These are phyloP conservation scores for Caenorhabditis sp. DNA, from an alignment of 2,888 invertebrate genomes.

Conservation along the genomic window DNA sequence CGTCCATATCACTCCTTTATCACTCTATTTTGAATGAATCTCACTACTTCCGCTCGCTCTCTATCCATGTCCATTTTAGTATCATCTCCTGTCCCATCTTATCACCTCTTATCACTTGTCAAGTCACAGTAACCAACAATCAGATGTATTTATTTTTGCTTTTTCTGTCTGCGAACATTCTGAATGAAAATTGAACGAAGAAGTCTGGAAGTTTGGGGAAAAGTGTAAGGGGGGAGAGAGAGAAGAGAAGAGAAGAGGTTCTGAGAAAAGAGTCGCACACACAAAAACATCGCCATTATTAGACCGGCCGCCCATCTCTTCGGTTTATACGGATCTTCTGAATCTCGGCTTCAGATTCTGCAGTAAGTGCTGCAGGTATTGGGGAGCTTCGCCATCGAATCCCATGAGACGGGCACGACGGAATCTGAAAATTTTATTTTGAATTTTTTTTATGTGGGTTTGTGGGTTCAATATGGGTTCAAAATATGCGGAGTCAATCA, in stretches of 20 bases:
- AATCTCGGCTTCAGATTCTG: constrained; percentile 69
- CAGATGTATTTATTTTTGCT: constrained; percentile 57
- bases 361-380: constrained; percentile 69
- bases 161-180: constrained; percentile 26
- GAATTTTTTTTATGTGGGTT: too few species aligned
- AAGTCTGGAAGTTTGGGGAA: too few species aligned
- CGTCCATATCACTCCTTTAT: neutral
- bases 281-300: neutral
- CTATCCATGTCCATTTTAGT: too few species aligned
- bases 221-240: neutral
- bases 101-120: too few species aligned
- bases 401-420: constrained; percentile 62
- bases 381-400: constrained; percentile 63
- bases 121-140: constrained; percentile 31
- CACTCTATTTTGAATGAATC: neutral
- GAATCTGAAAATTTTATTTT: constrained; percentile 67
- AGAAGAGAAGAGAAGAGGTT: constrained; percentile 8
- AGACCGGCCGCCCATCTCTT: neutral
- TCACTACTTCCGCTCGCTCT: too few species aligned
- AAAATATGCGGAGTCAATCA: too few species aligned
- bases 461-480: too few species aligned
- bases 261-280: neutral
- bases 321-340: constrained; percentile 49
- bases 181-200: constrained; percentile 5
- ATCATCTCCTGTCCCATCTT: too few species aligned